phyloP scores from a whole-genome alignment of 1,140 invertebrate species.

The Drosophila lacteicornis region DNA sequence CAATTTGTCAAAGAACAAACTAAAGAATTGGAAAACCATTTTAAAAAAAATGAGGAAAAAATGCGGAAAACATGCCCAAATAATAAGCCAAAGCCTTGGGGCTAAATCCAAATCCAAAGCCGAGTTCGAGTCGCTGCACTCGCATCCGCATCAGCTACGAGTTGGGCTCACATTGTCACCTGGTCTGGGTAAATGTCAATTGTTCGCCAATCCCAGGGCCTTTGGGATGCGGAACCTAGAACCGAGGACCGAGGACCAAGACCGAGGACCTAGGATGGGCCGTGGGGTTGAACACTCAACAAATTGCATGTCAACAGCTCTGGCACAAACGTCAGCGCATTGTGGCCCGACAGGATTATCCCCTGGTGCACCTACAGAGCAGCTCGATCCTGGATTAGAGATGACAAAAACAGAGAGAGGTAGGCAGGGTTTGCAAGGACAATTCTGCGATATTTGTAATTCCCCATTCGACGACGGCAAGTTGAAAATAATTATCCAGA shows the following conservation, averaged over 20 bases:
- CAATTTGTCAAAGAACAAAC: constrained; percentile 42
- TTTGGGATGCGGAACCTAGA: constrained; percentile 31
- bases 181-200: constrained; percentile 67
- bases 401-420: constrained; percentile 59
- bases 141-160: constrained; percentile 50
- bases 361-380: constrained; percentile 44
- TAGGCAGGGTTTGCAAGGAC: neutral
- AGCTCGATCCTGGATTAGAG: constrained; percentile 56
- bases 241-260: constrained; percentile 14
- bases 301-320: constrained; percentile 82
- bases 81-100: constrained; percentile 67
- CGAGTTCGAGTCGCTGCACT: constrained; percentile 62
- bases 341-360: constrained; percentile 63
- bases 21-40: constrained; percentile 4
- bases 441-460: constrained; percentile 21
- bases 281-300: constrained; percentile 60
- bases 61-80: constrained; percentile 41
- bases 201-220: constrained; percentile 50
- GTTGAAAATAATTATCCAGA: constrained; percentile 54
- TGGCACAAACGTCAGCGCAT: constrained; percentile 58
- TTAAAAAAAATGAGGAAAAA: constrained; percentile 15
- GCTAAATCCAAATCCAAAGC: constrained; percentile 38
- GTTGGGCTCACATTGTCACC: constrained; percentile 63
- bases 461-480: constrained; percentile 20
- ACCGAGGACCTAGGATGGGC: constrained; percentile 30